Conservation (phyloP, 2,797 vertebrate species). For the Carapus acus region DNA sequence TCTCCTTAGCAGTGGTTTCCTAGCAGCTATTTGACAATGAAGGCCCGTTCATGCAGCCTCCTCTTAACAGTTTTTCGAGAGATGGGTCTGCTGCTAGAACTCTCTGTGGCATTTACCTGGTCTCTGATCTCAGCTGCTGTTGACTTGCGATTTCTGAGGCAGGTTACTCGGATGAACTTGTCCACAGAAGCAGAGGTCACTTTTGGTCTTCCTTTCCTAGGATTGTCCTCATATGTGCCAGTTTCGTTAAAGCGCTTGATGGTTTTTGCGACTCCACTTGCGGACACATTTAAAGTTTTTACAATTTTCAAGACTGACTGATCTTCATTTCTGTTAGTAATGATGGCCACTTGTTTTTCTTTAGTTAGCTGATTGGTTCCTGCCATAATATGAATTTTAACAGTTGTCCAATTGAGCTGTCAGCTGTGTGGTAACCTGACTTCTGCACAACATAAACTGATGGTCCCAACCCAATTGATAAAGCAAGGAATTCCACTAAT, state of each 20-base stretch:
- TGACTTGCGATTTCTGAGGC: conserved; percentile 4
- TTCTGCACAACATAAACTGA: conserved; percentile 12
- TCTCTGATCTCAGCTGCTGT: conserved; percentile 16
- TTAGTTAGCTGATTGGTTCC: no score
- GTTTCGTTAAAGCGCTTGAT: conserved; percentile 17
- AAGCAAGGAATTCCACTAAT: conserved; percentile 16
- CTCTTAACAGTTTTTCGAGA: no score
- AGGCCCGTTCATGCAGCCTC: no score
- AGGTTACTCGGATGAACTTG: conserved; percentile 2
- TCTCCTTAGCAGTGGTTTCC: conserved; percentile 17
- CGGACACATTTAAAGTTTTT: conserved; percentile 16
- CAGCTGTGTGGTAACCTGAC: conserved; percentile 1
- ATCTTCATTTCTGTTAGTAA: conserved; percentile 23
- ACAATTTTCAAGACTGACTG: conserved; percentile 18
- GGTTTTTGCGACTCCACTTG: no score
- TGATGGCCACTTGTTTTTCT: conserved; percentile 23
- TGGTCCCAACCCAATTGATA: conserved; percentile 1
- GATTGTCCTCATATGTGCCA: conserved; percentile 2
- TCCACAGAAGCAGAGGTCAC: conserved; percentile 5
- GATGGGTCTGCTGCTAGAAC: no score
- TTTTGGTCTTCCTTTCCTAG: conserved; percentile 9
- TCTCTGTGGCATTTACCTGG: no score
- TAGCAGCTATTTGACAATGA: conserved; percentile 12
- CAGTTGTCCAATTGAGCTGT: conserved; percentile 8
- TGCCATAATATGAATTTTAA: no score